Conservation (phyloP, 1,140 invertebrate genomes). For the Scaptomyza hsui region DNA sequence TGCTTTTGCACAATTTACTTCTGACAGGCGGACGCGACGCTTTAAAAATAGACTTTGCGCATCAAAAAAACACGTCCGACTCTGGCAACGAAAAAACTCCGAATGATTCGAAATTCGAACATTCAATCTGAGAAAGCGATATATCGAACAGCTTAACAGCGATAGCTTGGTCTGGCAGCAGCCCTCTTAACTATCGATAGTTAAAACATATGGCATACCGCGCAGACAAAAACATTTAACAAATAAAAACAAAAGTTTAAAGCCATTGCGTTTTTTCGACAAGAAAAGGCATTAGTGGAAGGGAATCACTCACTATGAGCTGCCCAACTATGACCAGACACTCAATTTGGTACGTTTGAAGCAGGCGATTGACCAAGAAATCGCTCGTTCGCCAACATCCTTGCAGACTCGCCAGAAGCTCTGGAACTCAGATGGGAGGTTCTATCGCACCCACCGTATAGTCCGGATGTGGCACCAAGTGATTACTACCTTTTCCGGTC, state of each 20-base stretch:
- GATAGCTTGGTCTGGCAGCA: not conserved
- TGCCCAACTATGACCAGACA: too few relatives aligned
- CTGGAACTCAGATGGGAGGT: too few relatives aligned
- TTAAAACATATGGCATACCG: not conserved
- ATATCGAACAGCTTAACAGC: not conserved
- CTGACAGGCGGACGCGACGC: conserved; percentile 18
- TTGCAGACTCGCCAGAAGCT: too few relatives aligned
- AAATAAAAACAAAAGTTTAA: not conserved
- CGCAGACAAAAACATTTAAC: not conserved
- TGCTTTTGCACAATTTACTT: conserved; percentile 45
- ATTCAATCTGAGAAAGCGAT: not conserved
- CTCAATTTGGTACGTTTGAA: too few relatives aligned
- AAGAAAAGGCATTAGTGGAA: too few relatives aligned
- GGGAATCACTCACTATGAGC: too few relatives aligned
- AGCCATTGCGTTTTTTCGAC: too few relatives aligned
- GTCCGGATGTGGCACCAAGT: too few relatives aligned
- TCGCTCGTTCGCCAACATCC: too few relatives aligned
- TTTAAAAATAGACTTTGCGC: conserved; percentile 57
- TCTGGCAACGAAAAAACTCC: conserved; percentile 38
- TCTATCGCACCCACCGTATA: too few relatives aligned
- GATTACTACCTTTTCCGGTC: too few relatives aligned
- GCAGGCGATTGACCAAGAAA: too few relatives aligned
- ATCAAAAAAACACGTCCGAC: conserved; percentile 43
- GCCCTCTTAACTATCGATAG: not conserved
- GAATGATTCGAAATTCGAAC: conserved; percentile 24